Base-by-base conservation (phyloP, 2,888 invertebrate species). In the Drosophila diplacantha region DNA sequence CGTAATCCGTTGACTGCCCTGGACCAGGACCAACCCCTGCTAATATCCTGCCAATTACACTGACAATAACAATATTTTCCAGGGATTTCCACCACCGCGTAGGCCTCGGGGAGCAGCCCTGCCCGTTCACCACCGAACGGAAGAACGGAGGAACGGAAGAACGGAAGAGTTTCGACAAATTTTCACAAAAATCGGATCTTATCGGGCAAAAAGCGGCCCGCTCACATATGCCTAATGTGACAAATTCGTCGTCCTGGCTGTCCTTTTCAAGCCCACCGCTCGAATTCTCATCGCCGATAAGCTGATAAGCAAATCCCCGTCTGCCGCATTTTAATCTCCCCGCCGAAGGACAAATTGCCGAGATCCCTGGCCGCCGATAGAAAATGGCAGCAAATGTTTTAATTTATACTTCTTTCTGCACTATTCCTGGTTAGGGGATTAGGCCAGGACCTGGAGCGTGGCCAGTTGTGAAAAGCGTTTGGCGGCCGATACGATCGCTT, bases 41-140 rank as follows among this genome's bases (percentile, higher is more conserved):
- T 77, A 81, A 80, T 80, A 80, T 82, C 77, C 77, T 77, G 75
- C 72, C 82, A 80, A 80, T 80, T 80, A 80, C 79, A 67, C 60
- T 71, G 81, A 69, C 81, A 78, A 74, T 74, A 78, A 81, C 71
- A 78, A 81, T 81, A 81, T 77, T 77, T 80, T 65, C 26, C 37
- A 66, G 56, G 73, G 76, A 74, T 81, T 78, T 41, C 49, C 62
- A 57, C 58, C 54, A 64, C 63, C 63, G 54, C 7, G 8, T 7
- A 26, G 9, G 26, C 9, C 24, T 26, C 3, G n/a, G 24, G 26
- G 32, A 55, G 24, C 2, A 24, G 26, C 11, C 29, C 29, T 29
- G 29, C 38, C 49, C 24, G 59, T 55, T 54, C 61, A 54, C 52
- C 50, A 50, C 32, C 58, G 14, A 39, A 51, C 46, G 52, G 29